Conservation (phyloP, 2,113 vertebrate genomes). For the Ranitomeya variabilis region DNA sequence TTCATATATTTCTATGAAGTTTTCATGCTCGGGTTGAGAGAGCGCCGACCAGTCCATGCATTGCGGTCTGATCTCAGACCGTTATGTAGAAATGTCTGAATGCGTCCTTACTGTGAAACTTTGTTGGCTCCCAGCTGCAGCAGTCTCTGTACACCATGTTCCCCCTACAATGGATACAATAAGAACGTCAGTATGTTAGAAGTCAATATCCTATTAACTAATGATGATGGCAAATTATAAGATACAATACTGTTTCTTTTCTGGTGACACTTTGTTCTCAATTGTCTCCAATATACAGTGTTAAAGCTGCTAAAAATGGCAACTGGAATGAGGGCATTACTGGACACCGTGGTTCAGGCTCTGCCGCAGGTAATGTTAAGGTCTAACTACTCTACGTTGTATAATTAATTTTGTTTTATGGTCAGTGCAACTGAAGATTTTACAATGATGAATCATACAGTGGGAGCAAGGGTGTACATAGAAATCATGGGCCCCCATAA, state of each 20-base stretch:
- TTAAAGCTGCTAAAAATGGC: slow-evolving; percentile 90
- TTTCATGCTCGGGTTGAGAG: too few relatives aligned
- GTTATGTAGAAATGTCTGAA: too few relatives aligned
- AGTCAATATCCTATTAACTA: background rate
- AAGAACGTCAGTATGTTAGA: too few relatives aligned
- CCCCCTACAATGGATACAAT: too few relatives aligned
- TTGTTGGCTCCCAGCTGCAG: too few relatives aligned
- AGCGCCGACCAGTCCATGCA: too few relatives aligned
- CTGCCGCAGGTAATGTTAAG: slow-evolving; percentile 81
- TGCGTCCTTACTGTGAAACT: too few relatives aligned
- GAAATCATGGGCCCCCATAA: too few relatives aligned
- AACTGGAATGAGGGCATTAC: slow-evolving; percentile 84
- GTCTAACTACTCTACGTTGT: background rate
- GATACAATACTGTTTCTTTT: accelerated
- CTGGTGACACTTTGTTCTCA: slow-evolving; percentile 21
- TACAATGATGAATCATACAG: background rate
- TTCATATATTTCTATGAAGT: too few relatives aligned
- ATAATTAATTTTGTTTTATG: background rate
- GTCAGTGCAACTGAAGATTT: background rate
- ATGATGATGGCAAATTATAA: slow-evolving; percentile 9
- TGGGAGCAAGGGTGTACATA: too few relatives aligned
- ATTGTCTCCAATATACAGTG: slow-evolving; percentile 67
- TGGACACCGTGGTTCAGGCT: slow-evolving; percentile 88
- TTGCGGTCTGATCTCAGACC: too few relatives aligned
- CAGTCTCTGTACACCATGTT: too few relatives aligned